A percentile compares a stretch with the other conserved stretches of the same genome.
phyloP scores from a whole-genome alignment of 37 sponge, comb jelly and placozoan species.

The Oopsacas minuta region DNA sequence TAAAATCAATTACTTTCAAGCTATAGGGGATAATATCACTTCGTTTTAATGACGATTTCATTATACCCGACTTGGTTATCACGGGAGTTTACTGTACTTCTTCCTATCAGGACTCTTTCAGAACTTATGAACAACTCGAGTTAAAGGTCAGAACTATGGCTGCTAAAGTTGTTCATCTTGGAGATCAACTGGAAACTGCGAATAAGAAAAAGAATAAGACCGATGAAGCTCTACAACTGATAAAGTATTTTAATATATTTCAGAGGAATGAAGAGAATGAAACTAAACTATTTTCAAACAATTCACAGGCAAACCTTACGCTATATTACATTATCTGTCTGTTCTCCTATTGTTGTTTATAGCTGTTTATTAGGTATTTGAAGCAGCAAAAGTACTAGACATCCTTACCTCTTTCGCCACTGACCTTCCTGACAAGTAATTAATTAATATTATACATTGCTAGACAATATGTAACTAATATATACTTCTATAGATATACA shows the following conservation, averaged over 20 bases:
- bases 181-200: conserved; percentile 83
- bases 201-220: conserved; percentile 39
- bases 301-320: neutral
- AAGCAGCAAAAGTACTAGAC: conserved; percentile 57
- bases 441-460: too few species aligned
- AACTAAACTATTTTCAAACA: neutral
- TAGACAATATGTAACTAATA: neutral
- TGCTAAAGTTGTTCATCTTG: conserved; percentile 87
- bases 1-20: too few species aligned
- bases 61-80: too few species aligned
- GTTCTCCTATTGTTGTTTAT: neutral
- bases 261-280: neutral
- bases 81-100: too few species aligned
- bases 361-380: conserved; percentile 31
- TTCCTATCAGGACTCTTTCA: neutral
- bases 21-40: too few species aligned
- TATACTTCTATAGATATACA: neutral
- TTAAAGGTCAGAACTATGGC: conserved; percentile 61
- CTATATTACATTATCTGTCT: neutral
- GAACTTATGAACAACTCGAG: conserved; percentile 35
- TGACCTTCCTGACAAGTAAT: conserved; percentile 25
- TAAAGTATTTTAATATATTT: conserved; percentile 32
- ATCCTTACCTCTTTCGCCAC: conserved; percentile 46
- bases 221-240: conserved; percentile 52
- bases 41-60: too few species aligned